Conservation (phyloP, 2,797 vertebrate genomes). For the Acrocephalus scirpaceus region DNA sequence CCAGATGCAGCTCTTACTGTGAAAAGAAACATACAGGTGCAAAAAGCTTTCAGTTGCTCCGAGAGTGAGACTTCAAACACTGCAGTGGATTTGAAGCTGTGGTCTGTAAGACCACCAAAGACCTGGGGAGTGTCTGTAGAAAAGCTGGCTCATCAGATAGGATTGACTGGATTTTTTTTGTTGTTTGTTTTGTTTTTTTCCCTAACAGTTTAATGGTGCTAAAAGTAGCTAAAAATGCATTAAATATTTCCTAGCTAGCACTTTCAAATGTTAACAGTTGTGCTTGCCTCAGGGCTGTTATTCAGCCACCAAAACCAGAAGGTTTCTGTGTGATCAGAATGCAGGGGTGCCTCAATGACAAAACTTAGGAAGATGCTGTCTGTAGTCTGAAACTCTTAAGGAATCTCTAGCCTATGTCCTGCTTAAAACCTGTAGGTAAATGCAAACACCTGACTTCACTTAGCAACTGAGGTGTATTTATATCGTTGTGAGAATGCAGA, state of each 20-base stretch:
- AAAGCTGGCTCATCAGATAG: background rate
- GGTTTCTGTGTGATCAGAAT: conserved; percentile 7
- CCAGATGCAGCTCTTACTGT: background rate
- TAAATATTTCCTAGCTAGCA: conserved; percentile 13
- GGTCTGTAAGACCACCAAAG: background rate
- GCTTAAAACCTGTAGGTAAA: background rate
- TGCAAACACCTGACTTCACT: background rate
- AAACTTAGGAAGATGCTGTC: background rate
- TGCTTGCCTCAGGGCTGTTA: conserved; percentile 48
- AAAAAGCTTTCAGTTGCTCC: background rate
- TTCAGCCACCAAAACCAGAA: conserved; percentile 37
- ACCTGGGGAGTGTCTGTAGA: background rate
- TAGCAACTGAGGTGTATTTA: background rate
- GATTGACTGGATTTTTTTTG: background rate
- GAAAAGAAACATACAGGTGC: conserved; percentile 10
- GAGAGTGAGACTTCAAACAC: background rate
- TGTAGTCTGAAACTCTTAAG: background rate
- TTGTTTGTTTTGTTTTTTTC: background rate
- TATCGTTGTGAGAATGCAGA: background rate
- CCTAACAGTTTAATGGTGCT: background rate
- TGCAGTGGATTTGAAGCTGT: background rate
- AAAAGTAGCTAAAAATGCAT: conserved; percentile 50
- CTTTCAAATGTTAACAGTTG: conserved; percentile 51
- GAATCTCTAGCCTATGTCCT: background rate
- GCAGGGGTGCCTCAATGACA: background rate